Conservation (phyloP, 2,888 invertebrate genomes). For the Priapulus caudatus region DNA sequence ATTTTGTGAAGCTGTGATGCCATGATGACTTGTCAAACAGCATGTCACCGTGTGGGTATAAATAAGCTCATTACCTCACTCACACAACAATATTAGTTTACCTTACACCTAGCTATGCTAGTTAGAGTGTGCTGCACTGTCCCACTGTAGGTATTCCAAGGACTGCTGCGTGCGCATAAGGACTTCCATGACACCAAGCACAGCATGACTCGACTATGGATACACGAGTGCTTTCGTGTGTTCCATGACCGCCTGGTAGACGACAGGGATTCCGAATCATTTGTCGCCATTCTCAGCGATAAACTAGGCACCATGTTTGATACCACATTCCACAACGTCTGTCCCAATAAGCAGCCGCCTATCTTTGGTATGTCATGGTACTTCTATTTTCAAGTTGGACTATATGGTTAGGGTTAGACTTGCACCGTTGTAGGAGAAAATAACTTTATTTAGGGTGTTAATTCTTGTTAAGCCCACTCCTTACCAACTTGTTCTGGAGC, state of each 20-base stretch:
- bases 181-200: conserved; percentile 60
- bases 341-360: conserved; percentile 54
- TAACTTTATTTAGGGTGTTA: background rate
- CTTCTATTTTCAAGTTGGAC: too few species aligned
- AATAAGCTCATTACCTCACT: too few species aligned
- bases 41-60: too few species aligned
- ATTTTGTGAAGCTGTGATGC: too few species aligned
- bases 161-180: conserved; percentile 60
- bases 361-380: conserved; percentile 43
- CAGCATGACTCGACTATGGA: conserved; percentile 64
- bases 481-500: too few species aligned
- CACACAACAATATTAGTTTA: too few species aligned
- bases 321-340: conserved; percentile 62
- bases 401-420: too few species aligned
- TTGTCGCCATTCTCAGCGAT: conserved; percentile 54
- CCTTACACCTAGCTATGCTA: too few species aligned
- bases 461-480: conserved; percentile 11
- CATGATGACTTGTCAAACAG: too few species aligned
- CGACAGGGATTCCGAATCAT: conserved; percentile 64
- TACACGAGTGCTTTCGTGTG: conserved; percentile 71
- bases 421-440: too few species aligned
- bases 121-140: too few species aligned
- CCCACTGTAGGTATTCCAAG: conserved; percentile 52
- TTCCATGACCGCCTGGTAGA: conserved; percentile 71
- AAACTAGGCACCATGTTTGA: conserved; percentile 68